Evolutionary conservation across 2,797 vertebrate species (phyloP).

Genomic region (Lithobates pipiens): DNA sequence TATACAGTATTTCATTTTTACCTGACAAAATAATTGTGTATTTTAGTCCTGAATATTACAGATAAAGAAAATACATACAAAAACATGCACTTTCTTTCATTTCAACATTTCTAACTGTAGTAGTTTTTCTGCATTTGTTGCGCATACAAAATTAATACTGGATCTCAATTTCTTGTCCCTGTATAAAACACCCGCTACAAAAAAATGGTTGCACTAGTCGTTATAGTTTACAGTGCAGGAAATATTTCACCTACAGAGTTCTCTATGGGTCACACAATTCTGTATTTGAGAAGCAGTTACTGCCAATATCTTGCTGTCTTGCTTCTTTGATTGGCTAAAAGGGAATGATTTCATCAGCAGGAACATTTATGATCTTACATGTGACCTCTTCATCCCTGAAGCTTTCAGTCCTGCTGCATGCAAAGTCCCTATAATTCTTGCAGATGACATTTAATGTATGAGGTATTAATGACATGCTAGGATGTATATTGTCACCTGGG

Average conservation of each 20-base stretch:
- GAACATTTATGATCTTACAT: conserved; percentile 28
- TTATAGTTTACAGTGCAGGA: neutral
- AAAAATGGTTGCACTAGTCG: neutral
- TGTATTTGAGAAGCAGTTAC: neutral
- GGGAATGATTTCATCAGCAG: conserved; percentile 7
- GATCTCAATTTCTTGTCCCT: neutral
- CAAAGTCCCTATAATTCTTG: conserved; percentile 14
- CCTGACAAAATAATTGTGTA: no score
- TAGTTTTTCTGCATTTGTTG: neutral
- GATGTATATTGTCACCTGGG: conserved; percentile 44
- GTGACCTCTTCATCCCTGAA: conserved; percentile 34
- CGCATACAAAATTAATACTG: neutral
- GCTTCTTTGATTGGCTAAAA: conserved; percentile 2
- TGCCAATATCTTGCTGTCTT: neutral
- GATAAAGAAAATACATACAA: no score
- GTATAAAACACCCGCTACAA: neutral
- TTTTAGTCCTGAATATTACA: no score
- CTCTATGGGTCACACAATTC: neutral
- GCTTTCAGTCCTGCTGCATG: neutral
- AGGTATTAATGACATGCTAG: conserved; percentile 33
- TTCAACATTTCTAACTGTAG: neutral
- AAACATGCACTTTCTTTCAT: neutral
- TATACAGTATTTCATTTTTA: no score
- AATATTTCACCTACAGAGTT: neutral
- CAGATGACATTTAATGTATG: conserved; percentile 47